These are phyloP conservation scores for Drepana arcuata DNA, from an alignment of 1,140 invertebrate species.

Conservation along the genomic window DNA sequence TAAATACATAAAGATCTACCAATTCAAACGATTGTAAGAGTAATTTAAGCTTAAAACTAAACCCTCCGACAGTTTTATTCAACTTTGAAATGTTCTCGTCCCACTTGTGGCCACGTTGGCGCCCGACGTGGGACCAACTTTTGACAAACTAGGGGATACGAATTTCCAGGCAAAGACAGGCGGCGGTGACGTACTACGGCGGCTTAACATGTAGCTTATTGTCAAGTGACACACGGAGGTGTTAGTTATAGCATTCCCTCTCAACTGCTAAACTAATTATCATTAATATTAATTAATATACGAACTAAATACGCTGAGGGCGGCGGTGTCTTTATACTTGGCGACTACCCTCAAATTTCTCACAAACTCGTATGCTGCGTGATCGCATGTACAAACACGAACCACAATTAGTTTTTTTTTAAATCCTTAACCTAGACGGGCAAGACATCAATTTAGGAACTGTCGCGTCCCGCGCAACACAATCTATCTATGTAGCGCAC, in stretches of 20 bases:
- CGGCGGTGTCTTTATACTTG: slow-evolving; percentile 1
- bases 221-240: slow-evolving; percentile 48
- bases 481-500: no score
- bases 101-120: slow-evolving; percentile 1
- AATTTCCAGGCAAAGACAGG: slow-evolving; percentile 38
- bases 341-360: slow-evolving; percentile 1
- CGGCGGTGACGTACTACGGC: slow-evolving; percentile 36
- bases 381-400: background rate
- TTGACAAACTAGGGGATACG: slow-evolving; percentile 1
- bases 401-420: background rate
- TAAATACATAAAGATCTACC: background rate
- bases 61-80: background rate
- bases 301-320: background rate
- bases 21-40: background rate
- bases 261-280: slow-evolving; percentile 41
- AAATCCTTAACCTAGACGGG: slow-evolving; percentile 1
- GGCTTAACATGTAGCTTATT: slow-evolving; percentile 57
- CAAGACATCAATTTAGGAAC: background rate
- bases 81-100: background rate
- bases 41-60: background rate
- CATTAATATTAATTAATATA: slow-evolving; percentile 33
- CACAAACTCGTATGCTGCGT: background rate
- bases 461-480: no score
- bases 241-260: slow-evolving; percentile 65
- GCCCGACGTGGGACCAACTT: slow-evolving; percentile 7